Conservation (phyloP, 2,888 invertebrate species). For the Aleiodes alternator region DNA sequence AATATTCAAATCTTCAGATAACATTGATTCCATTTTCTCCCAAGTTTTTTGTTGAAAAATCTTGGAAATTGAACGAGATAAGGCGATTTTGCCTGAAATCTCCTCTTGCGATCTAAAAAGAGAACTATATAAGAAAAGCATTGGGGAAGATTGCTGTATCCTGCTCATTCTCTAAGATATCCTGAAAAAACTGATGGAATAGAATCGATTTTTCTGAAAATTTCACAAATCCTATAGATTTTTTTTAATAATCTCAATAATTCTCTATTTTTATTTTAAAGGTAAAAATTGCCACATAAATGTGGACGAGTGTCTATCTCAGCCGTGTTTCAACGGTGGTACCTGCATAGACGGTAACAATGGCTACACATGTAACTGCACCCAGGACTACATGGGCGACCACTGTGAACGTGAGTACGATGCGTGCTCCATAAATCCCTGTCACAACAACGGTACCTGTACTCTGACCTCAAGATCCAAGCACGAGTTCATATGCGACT, state of each 20-base stretch:
- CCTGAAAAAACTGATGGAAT: no score
- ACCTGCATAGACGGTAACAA: slow-evolving; percentile 77
- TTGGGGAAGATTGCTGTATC: no score
- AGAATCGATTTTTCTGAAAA: neutral
- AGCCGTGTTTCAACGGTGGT: slow-evolving; percentile 78
- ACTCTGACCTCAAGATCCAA: slow-evolving; percentile 74
- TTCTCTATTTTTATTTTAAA: slow-evolving; percentile 53
- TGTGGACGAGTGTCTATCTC: slow-evolving; percentile 76
- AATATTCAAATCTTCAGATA: no score
- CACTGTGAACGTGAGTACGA: slow-evolving; percentile 79
- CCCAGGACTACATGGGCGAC: slow-evolving; percentile 78
- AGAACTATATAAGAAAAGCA: no score
- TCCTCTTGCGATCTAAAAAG: no score
- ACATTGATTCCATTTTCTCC: no score
- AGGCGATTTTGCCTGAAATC: no score
- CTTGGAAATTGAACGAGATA: no score
- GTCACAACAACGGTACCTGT: slow-evolving; percentile 81
- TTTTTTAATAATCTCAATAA: no score
- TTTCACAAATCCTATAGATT: neutral
- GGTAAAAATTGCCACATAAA: slow-evolving; percentile 78
- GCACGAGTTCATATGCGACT: slow-evolving; percentile 80
- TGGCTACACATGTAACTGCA: slow-evolving; percentile 79
- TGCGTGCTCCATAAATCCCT: slow-evolving; percentile 79
- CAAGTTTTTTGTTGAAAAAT: no score
- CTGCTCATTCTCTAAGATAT: slow-evolving; percentile 2